Conservation (phyloP, 2,113 vertebrate species). For the Plestiodon gilberti region DNA sequence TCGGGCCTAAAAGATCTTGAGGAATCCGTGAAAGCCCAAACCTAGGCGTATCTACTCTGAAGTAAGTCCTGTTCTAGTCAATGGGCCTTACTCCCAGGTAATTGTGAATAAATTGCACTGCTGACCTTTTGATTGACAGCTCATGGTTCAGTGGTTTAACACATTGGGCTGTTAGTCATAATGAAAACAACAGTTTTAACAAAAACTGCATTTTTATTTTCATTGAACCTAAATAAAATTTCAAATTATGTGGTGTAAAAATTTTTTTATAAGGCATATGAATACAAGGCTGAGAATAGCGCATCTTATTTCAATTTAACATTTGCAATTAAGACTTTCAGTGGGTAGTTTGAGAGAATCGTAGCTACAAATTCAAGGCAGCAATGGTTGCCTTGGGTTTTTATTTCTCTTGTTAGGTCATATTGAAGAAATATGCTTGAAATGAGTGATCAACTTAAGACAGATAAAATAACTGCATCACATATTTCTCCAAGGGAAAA, state of each 20-base stretch:
- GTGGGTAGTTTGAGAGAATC: not conserved
- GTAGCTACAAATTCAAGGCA: not conserved
- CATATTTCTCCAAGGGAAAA: not conserved
- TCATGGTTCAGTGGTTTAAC: too few relatives aligned
- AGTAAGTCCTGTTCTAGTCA: too few relatives aligned
- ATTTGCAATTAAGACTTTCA: not conserved
- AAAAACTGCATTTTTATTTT: slow-evolving; percentile 1
- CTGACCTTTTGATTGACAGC: too few relatives aligned
- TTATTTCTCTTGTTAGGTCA: not conserved
- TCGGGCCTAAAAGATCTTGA: too few relatives aligned
- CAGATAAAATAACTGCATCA: not conserved
- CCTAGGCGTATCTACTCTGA: too few relatives aligned
- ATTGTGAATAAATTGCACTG: too few relatives aligned
- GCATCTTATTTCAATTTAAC: slow-evolving; percentile 22
- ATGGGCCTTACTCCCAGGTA: too few relatives aligned
- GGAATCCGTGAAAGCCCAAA: too few relatives aligned
- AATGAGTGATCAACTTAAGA: not conserved
- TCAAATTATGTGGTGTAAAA: not conserved
- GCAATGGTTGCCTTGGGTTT: not conserved
- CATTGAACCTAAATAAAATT: not conserved
- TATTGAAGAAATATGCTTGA: not conserved
- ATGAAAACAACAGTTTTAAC: not conserved
- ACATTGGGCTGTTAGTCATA: too few relatives aligned
- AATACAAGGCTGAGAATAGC: not conserved
- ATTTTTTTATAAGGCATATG: not conserved